Conservation (phyloP, 2,113 vertebrate genomes). For the Benitochromis conjunctus region DNA sequence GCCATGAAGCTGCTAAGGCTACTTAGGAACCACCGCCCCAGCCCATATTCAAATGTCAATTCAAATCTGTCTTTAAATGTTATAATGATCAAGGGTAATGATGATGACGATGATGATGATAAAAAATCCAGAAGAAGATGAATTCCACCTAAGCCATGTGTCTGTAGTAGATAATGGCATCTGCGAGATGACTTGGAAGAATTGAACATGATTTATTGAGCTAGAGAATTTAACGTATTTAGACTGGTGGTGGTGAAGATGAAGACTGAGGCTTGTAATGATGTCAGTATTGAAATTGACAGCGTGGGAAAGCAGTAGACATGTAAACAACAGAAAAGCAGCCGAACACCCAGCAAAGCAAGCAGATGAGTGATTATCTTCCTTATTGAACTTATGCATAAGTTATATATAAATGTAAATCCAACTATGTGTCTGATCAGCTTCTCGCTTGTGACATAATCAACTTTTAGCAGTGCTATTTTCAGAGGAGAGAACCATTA, state of each 20-base stretch:
- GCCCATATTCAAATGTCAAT: not conserved
- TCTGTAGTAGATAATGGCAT: not conserved
- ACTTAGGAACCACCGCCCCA: conserved; percentile 10
- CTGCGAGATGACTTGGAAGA: not conserved
- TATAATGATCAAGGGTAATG: conserved; percentile 33
- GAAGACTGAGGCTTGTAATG: not conserved
- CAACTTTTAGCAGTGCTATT: not conserved
- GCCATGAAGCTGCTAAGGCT: conserved; percentile 14
- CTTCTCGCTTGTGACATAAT: not conserved
- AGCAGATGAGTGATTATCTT: not conserved
- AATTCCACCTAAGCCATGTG: not conserved
- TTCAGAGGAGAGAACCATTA: not conserved
- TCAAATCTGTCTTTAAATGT: not conserved
- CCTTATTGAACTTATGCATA: not conserved
- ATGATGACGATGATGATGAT: conserved; percentile 4
- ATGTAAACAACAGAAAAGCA: not conserved
- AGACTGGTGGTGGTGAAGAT: not conserved
- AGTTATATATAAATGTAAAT: not conserved
- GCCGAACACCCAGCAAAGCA: not conserved
- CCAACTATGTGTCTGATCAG: not conserved
- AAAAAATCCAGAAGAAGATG: too few relatives aligned
- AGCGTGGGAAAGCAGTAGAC: not conserved
- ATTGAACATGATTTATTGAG: not conserved
- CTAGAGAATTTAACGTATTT: not conserved
- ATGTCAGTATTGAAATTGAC: not conserved